Percentiles rank a stretch among this genome's conserved stretches.
These are phyloP conservation scores for Mythimna pallens DNA, from an alignment of 2,888 invertebrate species.

Conservation along the genomic window DNA sequence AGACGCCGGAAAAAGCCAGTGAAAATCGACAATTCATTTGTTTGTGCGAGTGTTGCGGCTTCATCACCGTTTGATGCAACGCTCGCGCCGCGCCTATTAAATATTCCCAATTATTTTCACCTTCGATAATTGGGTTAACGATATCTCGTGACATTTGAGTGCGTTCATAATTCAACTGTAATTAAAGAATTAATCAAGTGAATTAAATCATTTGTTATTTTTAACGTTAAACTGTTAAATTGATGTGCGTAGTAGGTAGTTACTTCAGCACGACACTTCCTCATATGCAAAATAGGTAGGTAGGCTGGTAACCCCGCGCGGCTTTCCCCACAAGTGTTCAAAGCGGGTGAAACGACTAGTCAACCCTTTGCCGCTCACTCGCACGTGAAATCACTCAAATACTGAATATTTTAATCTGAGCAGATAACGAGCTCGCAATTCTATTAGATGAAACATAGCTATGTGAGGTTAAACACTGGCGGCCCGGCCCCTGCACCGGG, in stretches of 20 bases:
- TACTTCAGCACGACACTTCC: conserved; percentile 76
- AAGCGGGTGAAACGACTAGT: conserved; percentile 89
- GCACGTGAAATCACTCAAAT: conserved; percentile 91
- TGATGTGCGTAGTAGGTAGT: conserved; percentile 67
- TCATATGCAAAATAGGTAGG: conserved; percentile 82
- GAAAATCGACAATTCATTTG: conserved; percentile 87
- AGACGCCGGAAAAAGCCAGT: conserved; percentile 86
- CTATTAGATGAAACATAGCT: conserved; percentile 90
- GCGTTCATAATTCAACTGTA: conserved; percentile 45
- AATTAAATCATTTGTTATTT: conserved; percentile 33
- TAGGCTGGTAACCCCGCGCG: conserved; percentile 74
- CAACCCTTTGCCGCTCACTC: conserved; percentile 91
- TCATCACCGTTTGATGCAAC: conserved; percentile 78
- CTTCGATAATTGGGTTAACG: conserved; percentile 73
- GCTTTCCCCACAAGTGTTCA: conserved; percentile 88
- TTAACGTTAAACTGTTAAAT: conserved; percentile 62
- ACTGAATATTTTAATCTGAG: conserved; percentile 91
- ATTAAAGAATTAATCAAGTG: conserved; percentile 41
- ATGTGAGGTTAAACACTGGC: conserved; percentile 85
- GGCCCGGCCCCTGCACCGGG: conserved; percentile 72
- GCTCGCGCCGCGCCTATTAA: conserved; percentile 63
- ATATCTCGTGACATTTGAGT: conserved; percentile 68
- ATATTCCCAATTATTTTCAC: conserved; percentile 72
- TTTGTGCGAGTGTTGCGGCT: conserved; percentile 83
- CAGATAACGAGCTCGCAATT: conserved; percentile 91